Percentiles rank a stretch among this genome's conserved stretches.
Evolutionary conservation across 2,888 invertebrate species (phyloP).

Genomic region (Hydrotaea diabolus): DNA sequence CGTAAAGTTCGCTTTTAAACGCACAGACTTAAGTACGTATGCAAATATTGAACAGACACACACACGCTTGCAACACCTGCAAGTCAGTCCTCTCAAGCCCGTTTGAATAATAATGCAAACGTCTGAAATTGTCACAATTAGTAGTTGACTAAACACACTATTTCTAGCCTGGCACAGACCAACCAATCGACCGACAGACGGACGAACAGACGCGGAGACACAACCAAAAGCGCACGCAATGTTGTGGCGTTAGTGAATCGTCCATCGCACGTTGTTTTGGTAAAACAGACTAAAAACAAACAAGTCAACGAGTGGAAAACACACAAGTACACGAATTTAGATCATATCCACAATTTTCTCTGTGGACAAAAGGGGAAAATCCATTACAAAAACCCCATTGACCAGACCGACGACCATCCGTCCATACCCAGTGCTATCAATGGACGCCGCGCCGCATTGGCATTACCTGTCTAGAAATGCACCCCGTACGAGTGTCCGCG

Average conservation of each 20-base stretch:
- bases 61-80: background rate
- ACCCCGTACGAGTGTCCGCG: background rate
- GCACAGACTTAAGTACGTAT: background rate
- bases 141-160: slow-evolving; percentile 54
- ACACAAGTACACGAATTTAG: too few species aligned
- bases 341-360: background rate
- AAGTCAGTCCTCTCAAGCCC: background rate
- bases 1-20: background rate
- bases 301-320: too few species aligned
- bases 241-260: background rate
- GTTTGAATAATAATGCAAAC: slow-evolving; percentile 53
- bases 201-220: background rate
- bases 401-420: background rate
- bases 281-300: background rate
- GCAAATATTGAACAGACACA: background rate
- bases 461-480: background rate
- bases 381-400: background rate
- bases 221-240: slow-evolving; percentile 29
- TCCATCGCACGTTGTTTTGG: too few species aligned
- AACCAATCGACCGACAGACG: too few species aligned
- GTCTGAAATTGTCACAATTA: slow-evolving; percentile 59
- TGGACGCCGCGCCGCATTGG: background rate
- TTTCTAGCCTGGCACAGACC: slow-evolving; percentile 33
- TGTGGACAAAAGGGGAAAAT: slow-evolving; percentile 9
- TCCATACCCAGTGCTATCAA: background rate